Percentiles rank a stretch among this genome's conserved stretches.
Conservation (phyloP, 1,140 invertebrate species). For the Coptotermes formosanus region DNA sequence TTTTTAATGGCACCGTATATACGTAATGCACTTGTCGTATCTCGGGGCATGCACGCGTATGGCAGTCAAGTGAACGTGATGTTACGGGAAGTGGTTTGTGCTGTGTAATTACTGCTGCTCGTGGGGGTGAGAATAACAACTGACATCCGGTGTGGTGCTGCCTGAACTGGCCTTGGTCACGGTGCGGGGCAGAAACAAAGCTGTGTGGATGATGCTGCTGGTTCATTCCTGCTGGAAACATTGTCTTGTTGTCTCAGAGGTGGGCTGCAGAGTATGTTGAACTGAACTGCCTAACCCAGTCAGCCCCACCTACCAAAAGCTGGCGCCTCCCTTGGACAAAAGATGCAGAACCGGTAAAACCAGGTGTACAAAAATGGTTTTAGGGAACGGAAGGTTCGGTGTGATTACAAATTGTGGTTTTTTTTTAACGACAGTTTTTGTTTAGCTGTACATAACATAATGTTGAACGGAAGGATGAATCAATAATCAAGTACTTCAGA, state of each 20-base stretch:
- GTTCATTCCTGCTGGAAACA: constrained; percentile 5
- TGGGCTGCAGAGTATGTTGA: not conserved
- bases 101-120: not conserved
- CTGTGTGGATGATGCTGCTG: not conserved
- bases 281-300: not conserved
- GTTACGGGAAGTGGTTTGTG: constrained; percentile 1
- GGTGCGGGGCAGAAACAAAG: constrained; percentile 2
- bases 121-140: not conserved
- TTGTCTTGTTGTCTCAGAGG: not conserved
- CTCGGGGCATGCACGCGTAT: not conserved
- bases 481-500: no score
- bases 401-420: no score
- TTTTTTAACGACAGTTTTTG: no score
- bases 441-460: no score
- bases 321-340: not conserved
- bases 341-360: not conserved
- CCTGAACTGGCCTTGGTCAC: not conserved
- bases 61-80: not conserved
- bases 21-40: not conserved
- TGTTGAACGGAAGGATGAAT: no score
- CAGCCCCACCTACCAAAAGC: not conserved
- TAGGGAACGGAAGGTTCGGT: no score
- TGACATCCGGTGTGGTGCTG: not conserved
- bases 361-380: not conserved
- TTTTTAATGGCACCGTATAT: not conserved